A percentile compares a stretch with the other conserved stretches of the same genome.
phyloP scores from a whole-genome alignment of 2,113 vertebrate genomes.

The Thamnophis sirtalis region DNA sequence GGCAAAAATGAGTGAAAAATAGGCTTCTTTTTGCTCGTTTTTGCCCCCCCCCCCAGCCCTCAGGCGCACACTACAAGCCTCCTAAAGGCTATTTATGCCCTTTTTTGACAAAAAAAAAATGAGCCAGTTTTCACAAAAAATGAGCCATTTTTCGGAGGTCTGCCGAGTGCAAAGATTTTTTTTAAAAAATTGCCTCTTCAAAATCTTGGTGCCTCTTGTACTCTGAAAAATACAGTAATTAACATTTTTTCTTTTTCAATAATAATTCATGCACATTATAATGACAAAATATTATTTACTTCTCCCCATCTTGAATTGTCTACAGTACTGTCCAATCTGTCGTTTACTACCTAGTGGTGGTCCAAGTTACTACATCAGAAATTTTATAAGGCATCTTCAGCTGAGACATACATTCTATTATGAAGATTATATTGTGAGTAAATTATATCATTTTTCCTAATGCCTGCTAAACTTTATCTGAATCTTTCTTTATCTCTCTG shows the following conservation, averaged over 20 bases:
- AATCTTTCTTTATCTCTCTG: background rate
- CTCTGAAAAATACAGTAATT: background rate
- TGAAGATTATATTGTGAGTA: slow-evolving; percentile 64
- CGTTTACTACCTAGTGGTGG: slow-evolving; percentile 54
- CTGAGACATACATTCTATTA: slow-evolving; percentile 51
- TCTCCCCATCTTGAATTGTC: slow-evolving; percentile 12
- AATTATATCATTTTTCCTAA: slow-evolving; percentile 19
- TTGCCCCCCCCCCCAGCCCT: too few species aligned
- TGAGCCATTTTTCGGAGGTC: too few species aligned
- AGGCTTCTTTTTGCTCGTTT: too few species aligned
- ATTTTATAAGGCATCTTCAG: slow-evolving; percentile 64
- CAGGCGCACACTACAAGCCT: too few species aligned
- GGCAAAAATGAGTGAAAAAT: too few species aligned
- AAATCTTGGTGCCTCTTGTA: too few species aligned
- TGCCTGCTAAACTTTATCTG: slow-evolving; percentile 6
- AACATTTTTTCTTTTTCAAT: background rate
- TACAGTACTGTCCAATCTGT: slow-evolving; percentile 62
- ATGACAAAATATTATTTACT: slow-evolving; percentile 39
- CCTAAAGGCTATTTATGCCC: too few species aligned
- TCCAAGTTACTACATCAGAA: slow-evolving; percentile 48
- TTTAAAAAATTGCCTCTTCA: too few species aligned
- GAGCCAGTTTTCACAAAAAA: too few species aligned
- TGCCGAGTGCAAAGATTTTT: too few species aligned
- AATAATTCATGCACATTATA: slow-evolving; percentile 1
- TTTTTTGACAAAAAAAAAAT: too few species aligned